These are phyloP conservation scores for Latrodectus hesperus DNA, from an alignment of 2,888 invertebrate species.

Conservation along the genomic window DNA sequence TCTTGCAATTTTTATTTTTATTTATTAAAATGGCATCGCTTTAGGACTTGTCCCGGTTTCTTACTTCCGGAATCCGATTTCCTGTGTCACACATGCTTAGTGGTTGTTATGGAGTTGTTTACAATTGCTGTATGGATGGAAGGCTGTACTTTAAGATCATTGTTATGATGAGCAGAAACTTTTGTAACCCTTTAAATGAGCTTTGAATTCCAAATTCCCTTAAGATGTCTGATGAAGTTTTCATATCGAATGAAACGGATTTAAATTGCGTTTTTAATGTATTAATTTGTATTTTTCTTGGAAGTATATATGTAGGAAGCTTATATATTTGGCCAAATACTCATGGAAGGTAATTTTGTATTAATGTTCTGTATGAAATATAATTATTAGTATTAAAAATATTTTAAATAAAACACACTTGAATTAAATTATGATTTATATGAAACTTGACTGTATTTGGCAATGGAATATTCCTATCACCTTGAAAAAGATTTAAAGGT, in stretches of 20 bases:
- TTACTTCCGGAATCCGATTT: conserved; percentile 18
- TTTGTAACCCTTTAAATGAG: not conserved
- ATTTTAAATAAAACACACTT: not conserved
- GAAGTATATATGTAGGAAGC: conserved; percentile 62
- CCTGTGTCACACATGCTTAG: conserved; percentile 25
- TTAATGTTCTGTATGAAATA: conserved; percentile 4
- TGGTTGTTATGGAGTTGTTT: conserved; percentile 60
- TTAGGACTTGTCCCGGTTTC: not conserved
- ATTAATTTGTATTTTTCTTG: conserved; percentile 53
- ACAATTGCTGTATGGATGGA: conserved; percentile 13
- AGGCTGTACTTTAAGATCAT: conserved; percentile 1
- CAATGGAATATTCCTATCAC: too few species aligned
- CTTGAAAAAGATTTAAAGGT: too few species aligned
- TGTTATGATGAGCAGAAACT: conserved; percentile 28
- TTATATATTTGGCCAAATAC: conserved; percentile 64
- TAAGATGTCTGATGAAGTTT: not conserved
- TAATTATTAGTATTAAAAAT: too few species aligned
- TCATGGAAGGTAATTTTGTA: conserved; percentile 41
- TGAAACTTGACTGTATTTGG: not conserved
- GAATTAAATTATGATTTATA: not conserved
- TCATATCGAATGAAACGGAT: not conserved
- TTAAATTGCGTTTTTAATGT: conserved; percentile 36
- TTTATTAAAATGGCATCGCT: not conserved
- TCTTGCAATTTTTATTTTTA: too few species aligned
- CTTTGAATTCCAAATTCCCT: not conserved